phyloP scores from a whole-genome alignment of 2,888 invertebrate species.

The Pharmacophagus antenor region DNA sequence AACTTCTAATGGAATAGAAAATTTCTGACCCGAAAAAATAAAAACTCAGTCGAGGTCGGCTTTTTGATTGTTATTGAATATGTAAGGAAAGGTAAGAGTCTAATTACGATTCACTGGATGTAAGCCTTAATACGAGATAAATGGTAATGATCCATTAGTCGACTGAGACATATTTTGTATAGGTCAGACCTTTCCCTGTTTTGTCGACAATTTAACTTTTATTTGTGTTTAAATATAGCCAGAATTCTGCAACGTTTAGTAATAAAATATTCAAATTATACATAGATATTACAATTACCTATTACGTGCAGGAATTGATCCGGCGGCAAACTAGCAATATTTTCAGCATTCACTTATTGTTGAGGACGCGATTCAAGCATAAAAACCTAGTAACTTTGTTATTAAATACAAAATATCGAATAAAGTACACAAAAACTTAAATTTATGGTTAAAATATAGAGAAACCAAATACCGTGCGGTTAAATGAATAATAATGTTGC shows the following conservation, averaged over 20 bases:
- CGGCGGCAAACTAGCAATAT: background rate
- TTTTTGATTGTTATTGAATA: conserved; percentile 10
- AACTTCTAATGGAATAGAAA: conserved; percentile 6
- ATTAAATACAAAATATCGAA: too few species aligned
- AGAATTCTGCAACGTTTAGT: too few species aligned
- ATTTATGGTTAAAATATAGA: too few species aligned
- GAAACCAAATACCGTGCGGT: too few species aligned
- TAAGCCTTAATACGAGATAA: background rate
- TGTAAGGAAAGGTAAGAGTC: background rate
- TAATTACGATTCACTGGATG: background rate
- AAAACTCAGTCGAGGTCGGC: background rate
- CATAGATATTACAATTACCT: background rate
- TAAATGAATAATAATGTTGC: background rate
- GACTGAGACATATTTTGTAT: background rate
- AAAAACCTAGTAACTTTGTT: too few species aligned
- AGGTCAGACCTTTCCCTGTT: background rate
- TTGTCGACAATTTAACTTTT: background rate
- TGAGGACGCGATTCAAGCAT: too few species aligned
- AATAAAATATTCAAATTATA: background rate
- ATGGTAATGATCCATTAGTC: background rate
- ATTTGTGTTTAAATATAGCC: background rate
- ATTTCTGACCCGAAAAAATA: conserved; percentile 3
- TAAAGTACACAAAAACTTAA: too few species aligned
- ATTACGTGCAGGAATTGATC: background rate
- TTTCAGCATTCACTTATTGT: background rate